Conservation (phyloP, 1,140 invertebrate species). For the Brevipalpus yothersi region DNA sequence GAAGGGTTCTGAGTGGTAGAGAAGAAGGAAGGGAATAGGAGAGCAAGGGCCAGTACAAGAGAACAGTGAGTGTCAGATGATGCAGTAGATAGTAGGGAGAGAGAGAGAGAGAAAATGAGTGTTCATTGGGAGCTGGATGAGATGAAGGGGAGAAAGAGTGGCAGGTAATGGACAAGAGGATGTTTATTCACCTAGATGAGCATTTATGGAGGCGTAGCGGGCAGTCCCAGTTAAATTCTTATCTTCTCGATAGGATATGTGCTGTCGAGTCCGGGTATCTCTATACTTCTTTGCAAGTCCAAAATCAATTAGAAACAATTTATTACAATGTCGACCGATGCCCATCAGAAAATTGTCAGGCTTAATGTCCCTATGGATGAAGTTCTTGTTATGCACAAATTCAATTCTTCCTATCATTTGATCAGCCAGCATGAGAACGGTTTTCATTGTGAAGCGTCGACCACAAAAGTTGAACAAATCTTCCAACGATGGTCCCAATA, state of each 20-base stretch:
- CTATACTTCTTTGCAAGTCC: conserved; percentile 30
- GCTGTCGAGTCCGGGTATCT: conserved; percentile 38
- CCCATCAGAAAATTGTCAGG: conserved; percentile 29
- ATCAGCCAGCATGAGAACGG: conserved; percentile 86
- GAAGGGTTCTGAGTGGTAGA: background rate
- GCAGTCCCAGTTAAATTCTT: conserved; percentile 38
- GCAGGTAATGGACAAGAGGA: background rate
- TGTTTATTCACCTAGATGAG: conserved; percentile 26
- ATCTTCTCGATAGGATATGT: conserved; percentile 55
- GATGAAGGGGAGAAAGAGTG: background rate
- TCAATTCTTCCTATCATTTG: conserved; percentile 40
- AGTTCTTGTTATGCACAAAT: conserved; percentile 36
- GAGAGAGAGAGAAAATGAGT: background rate
- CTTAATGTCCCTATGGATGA: conserved; percentile 30
- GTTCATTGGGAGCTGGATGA: background rate
- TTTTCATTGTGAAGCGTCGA: conserved; percentile 87
- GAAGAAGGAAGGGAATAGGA: background rate
- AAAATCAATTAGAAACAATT: conserved; percentile 33
- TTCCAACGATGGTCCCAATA: conserved; percentile 78
- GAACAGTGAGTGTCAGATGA: background rate
- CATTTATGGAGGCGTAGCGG: conserved; percentile 36
- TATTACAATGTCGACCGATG: conserved; percentile 20
- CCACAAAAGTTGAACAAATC: conserved; percentile 93
- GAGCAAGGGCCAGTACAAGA: background rate
- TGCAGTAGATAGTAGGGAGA: background rate